phyloP scores from a whole-genome alignment of 2,113 vertebrate species.

The Semnornis frantzii region DNA sequence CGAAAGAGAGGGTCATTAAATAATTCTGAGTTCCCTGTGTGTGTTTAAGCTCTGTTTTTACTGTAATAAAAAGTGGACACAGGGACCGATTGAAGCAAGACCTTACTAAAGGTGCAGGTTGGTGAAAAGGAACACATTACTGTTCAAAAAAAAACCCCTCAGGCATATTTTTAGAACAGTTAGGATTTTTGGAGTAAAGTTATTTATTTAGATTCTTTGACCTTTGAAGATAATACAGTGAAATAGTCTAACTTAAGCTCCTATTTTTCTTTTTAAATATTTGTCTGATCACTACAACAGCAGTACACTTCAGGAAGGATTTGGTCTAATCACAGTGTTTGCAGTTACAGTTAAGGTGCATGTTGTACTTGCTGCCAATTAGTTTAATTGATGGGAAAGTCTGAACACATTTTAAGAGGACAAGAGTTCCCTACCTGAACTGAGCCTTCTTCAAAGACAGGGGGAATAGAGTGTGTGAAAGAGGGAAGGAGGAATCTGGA shows the following conservation, averaged over 20 bases:
- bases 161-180: neutral
- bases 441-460: neutral
- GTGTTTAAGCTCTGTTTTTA: neutral
- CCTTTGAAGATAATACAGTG: neutral
- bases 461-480: neutral
- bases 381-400: constrained; percentile 39
- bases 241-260: neutral
- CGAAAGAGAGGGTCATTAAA: neutral
- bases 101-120: neutral
- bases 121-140: neutral
- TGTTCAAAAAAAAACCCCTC: neutral
- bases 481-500: neutral
- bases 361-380: constrained; percentile 15
- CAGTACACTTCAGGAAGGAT: neutral
- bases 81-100: neutral
- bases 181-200: neutral
- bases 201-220: neutral
- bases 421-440: neutral
- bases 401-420: neutral
- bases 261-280: neutral
- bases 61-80: neutral
- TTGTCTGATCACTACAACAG: neutral
- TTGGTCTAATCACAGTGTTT: constrained; percentile 12
- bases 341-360: neutral
- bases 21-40: neutral